Percentiles rank a stretch among this genome's conserved stretches.
Conservation (phyloP, 2,113 vertebrate species). For the Tragelaphus strepsiceros region DNA sequence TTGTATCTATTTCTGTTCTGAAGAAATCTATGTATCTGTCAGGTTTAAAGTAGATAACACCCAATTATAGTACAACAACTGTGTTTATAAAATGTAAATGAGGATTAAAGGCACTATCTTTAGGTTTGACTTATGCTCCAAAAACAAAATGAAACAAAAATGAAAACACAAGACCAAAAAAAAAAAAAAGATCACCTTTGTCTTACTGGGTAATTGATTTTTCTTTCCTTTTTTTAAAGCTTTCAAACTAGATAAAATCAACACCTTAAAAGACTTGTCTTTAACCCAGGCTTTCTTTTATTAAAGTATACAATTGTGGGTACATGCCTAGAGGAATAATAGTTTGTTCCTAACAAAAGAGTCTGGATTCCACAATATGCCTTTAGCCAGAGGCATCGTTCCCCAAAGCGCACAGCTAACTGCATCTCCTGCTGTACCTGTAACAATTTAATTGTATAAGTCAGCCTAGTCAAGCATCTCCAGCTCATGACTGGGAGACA, state of each 20-base stretch:
- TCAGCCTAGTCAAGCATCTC: constrained; percentile 98
- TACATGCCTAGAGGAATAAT: constrained; percentile 35
- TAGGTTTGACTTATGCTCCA: neutral
- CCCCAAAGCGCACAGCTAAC: constrained; percentile 85
- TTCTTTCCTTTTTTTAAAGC: neutral
- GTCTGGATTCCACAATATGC: constrained; percentile 53
- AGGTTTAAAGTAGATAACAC: neutral
- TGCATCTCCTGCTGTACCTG: constrained; percentile 91
- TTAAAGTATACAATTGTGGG: constrained; percentile 15
- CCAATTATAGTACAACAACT: neutral
- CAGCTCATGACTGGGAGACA: constrained; percentile 95
- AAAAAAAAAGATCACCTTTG: neutral
- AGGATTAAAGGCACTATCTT: neutral
- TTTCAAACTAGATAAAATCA: constrained; percentile 62
- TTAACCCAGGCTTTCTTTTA: constrained; percentile 72
- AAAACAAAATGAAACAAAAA: neutral
- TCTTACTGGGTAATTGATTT: neutral
- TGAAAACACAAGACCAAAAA: neutral
- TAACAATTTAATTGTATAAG: constrained; percentile 98
- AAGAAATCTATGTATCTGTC: neutral
- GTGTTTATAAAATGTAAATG: neutral
- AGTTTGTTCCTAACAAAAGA: constrained; percentile 59
- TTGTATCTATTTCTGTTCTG: neutral
- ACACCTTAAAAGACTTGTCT: constrained; percentile 34
- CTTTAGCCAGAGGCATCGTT: constrained; percentile 78